A percentile compares a stretch with the other conserved stretches of the same genome.
phyloP scores from a whole-genome alignment of 2,888 invertebrate genomes.

The Nomada hirtipes region DNA sequence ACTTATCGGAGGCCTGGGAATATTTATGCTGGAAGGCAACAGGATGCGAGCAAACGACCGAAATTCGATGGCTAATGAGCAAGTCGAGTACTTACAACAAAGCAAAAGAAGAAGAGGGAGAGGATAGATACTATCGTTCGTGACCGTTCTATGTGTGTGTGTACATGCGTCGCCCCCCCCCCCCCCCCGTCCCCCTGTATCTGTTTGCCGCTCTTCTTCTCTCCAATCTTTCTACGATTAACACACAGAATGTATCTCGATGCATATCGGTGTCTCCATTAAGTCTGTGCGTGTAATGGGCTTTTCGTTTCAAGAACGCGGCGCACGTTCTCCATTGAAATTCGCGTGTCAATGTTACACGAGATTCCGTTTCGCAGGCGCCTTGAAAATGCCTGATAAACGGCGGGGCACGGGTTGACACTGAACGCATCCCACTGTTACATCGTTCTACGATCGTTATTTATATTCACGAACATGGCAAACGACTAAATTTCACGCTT shows the following conservation, averaged over 20 bases:
- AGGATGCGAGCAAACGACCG: conserved; percentile 37
- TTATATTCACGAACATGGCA: neutral
- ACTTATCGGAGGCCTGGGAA: conserved; percentile 37
- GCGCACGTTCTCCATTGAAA: conserved; percentile 32
- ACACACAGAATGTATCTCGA: conserved; percentile 36
- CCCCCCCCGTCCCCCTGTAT: neutral
- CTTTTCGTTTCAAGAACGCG: conserved; percentile 39
- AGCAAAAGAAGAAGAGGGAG: conserved; percentile 2
- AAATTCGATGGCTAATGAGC: conserved; percentile 48
- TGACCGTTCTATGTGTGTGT: conserved; percentile 20
- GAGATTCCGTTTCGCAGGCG: conserved; percentile 11
- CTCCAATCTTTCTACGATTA: conserved; percentile 28
- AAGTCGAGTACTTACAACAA: conserved; percentile 26
- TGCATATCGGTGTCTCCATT: conserved; percentile 39
- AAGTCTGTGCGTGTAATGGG: conserved; percentile 20
- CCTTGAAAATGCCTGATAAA: conserved; percentile 12
- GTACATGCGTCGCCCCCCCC: neutral
- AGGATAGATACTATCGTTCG: conserved; percentile 30
- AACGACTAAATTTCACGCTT: too few species aligned
- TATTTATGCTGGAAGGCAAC: conserved; percentile 34
- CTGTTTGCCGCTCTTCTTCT: neutral
- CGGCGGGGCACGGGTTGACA: too few species aligned
- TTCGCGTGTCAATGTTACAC: conserved; percentile 37
- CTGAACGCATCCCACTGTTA: too few species aligned
- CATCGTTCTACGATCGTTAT: too few species aligned